Percentiles rank a stretch among this genome's conserved stretches.
Conservation (phyloP, 2,888 invertebrate genomes). For the Pocota personata region DNA sequence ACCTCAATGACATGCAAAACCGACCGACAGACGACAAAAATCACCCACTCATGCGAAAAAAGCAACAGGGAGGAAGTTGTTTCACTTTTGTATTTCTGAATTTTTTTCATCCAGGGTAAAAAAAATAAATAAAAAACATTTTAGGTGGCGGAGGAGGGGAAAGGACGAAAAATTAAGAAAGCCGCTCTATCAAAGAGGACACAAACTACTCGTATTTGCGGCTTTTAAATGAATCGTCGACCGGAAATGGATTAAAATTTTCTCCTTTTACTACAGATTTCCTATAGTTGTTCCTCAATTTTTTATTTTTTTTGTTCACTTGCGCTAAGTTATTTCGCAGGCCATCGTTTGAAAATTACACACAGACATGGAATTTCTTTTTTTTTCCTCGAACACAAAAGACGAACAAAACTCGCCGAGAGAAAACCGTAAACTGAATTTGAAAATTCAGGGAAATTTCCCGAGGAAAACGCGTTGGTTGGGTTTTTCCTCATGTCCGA, state of each 20-base stretch:
- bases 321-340: slow-evolving; percentile 47
- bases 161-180: neutral
- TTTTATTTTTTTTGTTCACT: neutral
- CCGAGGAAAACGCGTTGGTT: slow-evolving; percentile 34
- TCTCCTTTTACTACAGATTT: neutral
- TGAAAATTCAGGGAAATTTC: slow-evolving; percentile 54
- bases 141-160: neutral
- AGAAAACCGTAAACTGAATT: slow-evolving; percentile 75
- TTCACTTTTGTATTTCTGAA: neutral
- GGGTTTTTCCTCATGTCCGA: neutral
- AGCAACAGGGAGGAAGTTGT: slow-evolving; percentile 33
- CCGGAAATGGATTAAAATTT: slow-evolving; percentile 15
- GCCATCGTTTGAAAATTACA: slow-evolving; percentile 37
- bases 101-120: neutral
- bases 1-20: neutral
- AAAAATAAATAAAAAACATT: neutral
- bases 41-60: slow-evolving; percentile 3
- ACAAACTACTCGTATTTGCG: neutral
- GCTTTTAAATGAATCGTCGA: slow-evolving; percentile 25
- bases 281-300: neutral
- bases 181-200: neutral
- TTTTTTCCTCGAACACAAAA: slow-evolving; percentile 28
- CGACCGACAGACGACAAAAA: slow-evolving; percentile 32
- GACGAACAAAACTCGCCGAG: slow-evolving; percentile 75
- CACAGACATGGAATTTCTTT: slow-evolving; percentile 1